Evolutionary conservation across 1,140 invertebrate genomes (phyloP).

Genomic region (Triops longicaudatus): DNA sequence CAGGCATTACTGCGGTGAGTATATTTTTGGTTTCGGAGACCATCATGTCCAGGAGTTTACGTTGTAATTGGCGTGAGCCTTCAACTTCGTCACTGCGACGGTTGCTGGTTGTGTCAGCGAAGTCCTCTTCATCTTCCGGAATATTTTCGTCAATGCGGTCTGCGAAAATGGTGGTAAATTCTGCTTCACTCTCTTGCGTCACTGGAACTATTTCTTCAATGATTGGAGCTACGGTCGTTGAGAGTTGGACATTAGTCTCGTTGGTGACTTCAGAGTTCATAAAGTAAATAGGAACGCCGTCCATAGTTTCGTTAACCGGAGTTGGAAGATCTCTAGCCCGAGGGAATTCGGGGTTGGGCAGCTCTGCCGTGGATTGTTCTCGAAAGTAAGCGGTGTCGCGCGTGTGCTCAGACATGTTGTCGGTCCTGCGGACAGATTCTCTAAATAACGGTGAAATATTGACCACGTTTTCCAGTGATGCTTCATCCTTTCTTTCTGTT

Average conservation of each 20-base stretch:
- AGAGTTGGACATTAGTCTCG: background rate
- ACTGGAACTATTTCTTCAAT: background rate
- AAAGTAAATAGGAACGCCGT: conserved; percentile 16
- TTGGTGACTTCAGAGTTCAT: background rate
- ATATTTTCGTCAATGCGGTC: background rate
- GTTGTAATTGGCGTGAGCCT: conserved; percentile 22
- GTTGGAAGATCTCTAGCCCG: background rate
- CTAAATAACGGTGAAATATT: background rate
- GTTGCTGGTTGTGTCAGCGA: no score
- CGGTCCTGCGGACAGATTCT: background rate
- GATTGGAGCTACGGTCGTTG: background rate
- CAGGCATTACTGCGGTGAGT: conserved; percentile 19
- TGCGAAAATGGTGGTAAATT: background rate
- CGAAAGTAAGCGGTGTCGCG: conserved; percentile 9
- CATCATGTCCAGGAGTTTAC: conserved; percentile 22
- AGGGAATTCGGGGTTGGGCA: background rate
- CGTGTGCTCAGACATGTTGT: background rate
- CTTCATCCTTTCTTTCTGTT: background rate
- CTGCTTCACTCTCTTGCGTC: background rate
- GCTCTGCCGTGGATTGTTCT: background rate
- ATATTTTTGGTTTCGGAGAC: conserved; percentile 22
- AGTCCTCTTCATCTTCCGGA: background rate
- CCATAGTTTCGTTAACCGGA: conserved; percentile 4
- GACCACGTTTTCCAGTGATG: background rate
- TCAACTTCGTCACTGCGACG: background rate